Base-by-base conservation (phyloP, 2,113 vertebrate species). In the Onychostruthus taczanowskii region DNA sequence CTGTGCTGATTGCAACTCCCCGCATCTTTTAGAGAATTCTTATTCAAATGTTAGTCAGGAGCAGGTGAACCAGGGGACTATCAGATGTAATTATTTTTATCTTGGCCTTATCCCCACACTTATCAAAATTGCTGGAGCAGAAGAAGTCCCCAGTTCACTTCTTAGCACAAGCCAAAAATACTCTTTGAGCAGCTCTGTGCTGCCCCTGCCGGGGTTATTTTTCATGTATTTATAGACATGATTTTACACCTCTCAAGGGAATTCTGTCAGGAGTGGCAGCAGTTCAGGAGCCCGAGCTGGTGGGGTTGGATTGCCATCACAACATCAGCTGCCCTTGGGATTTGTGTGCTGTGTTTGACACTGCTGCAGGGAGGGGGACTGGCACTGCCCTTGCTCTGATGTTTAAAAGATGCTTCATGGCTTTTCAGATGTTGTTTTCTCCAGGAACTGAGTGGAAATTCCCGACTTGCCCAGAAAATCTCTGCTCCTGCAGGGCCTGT, bases 381-480 rank as follows among this genome's bases (percentile, higher is more conserved):
- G 64, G 12, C 8, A 16, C 2, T 2, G 35, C 0, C 0, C 53
- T 35, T 2, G 28, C 12, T 35, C 46, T 44, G 50, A 7, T 11
- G 43, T 23, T 15, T 18, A 5, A n/a, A 39, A 47, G 55, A 22
- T 22, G 43, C 17, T 26, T 33, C 44, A 1, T 19, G 0, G 27
- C 55, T 44, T 47, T 14, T 3, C 61, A 53, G 81, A 7, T 3
- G 9, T 3, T 30, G 53, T 46, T 75, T 89, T 14, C 76, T 37
- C 13, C 41, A 46, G 20, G 58, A 41, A 35, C 14, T 5, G 21
- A 8, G 14, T 8, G 53, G 73, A 68, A 63, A 63, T 63, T 31
- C 27, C 49, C 2, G 1, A 9, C 26, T 14, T 82, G 5, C 53
- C 23, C 5, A 1, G 8, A 1, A 47, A 7, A 16, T 24, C 89